phyloP scores from a whole-genome alignment of 2,797 vertebrate species.

The Xerus rutilus region DNA sequence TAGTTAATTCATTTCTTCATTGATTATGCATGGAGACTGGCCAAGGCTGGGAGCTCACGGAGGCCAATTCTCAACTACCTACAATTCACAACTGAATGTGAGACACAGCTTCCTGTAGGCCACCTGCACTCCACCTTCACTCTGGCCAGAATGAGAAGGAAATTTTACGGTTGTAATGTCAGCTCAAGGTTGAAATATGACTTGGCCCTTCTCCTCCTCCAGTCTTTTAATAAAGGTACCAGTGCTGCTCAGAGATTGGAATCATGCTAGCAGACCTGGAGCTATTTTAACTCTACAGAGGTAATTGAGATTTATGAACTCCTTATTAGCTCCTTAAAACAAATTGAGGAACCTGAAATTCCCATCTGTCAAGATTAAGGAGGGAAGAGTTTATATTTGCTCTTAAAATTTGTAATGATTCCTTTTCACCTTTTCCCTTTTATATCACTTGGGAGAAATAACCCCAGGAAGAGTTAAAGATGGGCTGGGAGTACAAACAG shows the following conservation, averaged over 20 bases:
- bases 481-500: background rate
- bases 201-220: background rate
- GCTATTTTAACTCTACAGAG: conserved; percentile 56
- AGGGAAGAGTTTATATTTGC: conserved; percentile 74
- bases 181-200: conserved; percentile 67
- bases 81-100: background rate
- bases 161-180: conserved; percentile 19
- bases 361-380: conserved; percentile 79
- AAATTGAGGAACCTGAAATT: conserved; percentile 77
- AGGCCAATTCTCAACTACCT: background rate
- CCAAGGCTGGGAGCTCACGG: background rate
- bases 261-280: conserved; percentile 35
- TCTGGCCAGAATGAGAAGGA: conserved; percentile 31
- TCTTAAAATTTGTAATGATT: conserved; percentile 72
- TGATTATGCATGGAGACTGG: background rate
- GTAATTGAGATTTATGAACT: conserved; percentile 83
- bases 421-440: conserved; percentile 64
- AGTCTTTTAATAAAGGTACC: conserved; percentile 68
- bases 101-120: background rate
- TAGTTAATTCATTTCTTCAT: conserved; percentile 3
- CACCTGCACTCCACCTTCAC: background rate
- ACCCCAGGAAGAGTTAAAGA: conserved; percentile 47
- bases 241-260: conserved; percentile 49
- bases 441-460: background rate
- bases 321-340: conserved; percentile 77